phyloP scores from a whole-genome alignment of 1,140 invertebrate species.

The Drosophila equinoxialis region DNA sequence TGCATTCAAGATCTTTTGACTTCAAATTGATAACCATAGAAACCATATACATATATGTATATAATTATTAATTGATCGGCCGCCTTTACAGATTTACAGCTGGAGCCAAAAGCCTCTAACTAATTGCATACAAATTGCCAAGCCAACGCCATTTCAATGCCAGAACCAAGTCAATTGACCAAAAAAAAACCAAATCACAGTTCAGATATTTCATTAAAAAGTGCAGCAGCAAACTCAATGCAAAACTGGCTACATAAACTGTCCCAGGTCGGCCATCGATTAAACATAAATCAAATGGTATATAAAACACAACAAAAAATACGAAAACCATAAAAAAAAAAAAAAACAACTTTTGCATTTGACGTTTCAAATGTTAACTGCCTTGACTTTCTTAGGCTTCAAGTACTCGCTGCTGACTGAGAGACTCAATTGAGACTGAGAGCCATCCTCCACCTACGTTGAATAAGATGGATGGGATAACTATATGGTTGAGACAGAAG shows the following conservation, averaged over 20 bases:
- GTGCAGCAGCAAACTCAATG: constrained; percentile 42
- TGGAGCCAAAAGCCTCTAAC: constrained; percentile 31
- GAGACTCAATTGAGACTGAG: constrained; percentile 22
- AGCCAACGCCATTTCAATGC: constrained; percentile 58
- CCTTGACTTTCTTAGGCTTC: constrained; percentile 67
- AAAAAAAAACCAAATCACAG: constrained; percentile 26
- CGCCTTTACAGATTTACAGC: constrained; percentile 66
- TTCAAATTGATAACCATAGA: constrained; percentile 53
- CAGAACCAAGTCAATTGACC: constrained; percentile 41
- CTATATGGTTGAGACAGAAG: neutral
- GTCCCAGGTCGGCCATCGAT: constrained; percentile 36
- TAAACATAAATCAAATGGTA: constrained; percentile 63
- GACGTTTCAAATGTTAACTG: constrained; percentile 53
- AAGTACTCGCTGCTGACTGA: constrained; percentile 23
- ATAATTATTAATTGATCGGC: constrained; percentile 58
- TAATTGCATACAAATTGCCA: constrained; percentile 70
- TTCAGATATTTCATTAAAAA: constrained; percentile 22
- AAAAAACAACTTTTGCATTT: constrained; percentile 59
- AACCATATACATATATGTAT: constrained; percentile 53
- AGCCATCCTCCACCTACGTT: constrained; percentile 40
- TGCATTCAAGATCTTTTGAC: constrained; percentile 29
- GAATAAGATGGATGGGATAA: neutral
- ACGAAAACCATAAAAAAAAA: constrained; percentile 3
- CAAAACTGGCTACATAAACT: constrained; percentile 44
- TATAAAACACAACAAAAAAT: neutral